Evolutionary conservation across 2,888 invertebrate genomes (phyloP).

Genomic region (Malachius bipustulatus): DNA sequence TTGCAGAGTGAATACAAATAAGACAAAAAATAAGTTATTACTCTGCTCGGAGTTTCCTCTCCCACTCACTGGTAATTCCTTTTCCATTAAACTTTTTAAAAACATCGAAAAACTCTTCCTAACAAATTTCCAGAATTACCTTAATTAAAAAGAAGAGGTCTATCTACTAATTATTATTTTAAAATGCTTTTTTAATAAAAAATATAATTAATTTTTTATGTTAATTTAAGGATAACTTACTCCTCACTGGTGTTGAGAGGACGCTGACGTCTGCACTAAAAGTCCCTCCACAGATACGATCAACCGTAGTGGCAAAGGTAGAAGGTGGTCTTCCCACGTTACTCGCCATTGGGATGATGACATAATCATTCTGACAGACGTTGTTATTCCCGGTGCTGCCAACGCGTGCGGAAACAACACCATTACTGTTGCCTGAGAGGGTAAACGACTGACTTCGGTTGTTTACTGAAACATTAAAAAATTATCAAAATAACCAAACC

Average conservation of each 20-base stretch:
- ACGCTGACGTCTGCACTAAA: slow-evolving; percentile 63
- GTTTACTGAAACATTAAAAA: slow-evolving; percentile 41
- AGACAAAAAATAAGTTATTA: no score
- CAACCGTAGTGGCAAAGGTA: slow-evolving; percentile 55
- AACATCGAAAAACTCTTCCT: no score
- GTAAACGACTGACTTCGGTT: slow-evolving; percentile 65
- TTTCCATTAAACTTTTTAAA: no score
- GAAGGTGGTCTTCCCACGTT: slow-evolving; percentile 49
- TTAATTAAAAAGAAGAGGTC: no score
- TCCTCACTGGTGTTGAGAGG: slow-evolving; percentile 54
- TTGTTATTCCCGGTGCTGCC: slow-evolving; percentile 53
- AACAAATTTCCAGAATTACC: no score
- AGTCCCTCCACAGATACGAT: slow-evolving; percentile 72
- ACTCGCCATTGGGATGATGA: slow-evolving; percentile 65
- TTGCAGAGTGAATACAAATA: no score
- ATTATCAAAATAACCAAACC: slow-evolving; percentile 6
- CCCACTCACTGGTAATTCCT: no score
- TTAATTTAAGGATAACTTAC: slow-evolving; percentile 42
- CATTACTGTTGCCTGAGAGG: slow-evolving; percentile 64
- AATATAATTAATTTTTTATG: not conserved
- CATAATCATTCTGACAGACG: slow-evolving; percentile 66
- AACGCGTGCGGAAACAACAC: slow-evolving; percentile 56
- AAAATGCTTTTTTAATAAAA: slow-evolving; percentile 1
- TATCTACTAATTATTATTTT: not conserved
- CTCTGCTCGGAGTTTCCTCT: no score